Evolutionary conservation across 2,888 invertebrate species (phyloP).

Genomic region (Eulithis prunata): DNA sequence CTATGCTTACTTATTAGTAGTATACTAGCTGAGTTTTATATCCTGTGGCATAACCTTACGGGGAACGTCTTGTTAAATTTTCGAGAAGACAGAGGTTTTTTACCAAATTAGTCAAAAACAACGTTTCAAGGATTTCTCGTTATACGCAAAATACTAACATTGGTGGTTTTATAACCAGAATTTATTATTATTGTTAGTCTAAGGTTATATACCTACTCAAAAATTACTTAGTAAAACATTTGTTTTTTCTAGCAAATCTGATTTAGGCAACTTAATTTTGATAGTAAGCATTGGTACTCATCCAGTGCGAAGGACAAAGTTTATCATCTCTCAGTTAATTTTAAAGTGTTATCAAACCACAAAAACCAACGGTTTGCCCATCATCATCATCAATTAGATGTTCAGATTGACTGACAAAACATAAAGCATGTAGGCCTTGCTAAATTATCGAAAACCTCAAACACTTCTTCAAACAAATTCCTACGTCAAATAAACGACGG

Average conservation of each 20-base stretch:
- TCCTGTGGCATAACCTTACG: conserved; percentile 48
- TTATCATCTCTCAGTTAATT: conserved; percentile 7
- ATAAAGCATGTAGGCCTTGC: conserved; percentile 31
- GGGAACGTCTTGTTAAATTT: conserved; percentile 64
- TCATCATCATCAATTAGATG: conserved; percentile 33
- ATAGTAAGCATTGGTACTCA: neutral
- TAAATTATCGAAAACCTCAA: conserved; percentile 30
- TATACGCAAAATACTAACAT: conserved; percentile 56
- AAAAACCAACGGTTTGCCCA: conserved; percentile 17
- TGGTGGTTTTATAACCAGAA: conserved; percentile 41
- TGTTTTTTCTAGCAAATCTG: too few relatives aligned
- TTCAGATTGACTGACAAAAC: conserved; percentile 31
- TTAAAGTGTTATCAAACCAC: conserved; percentile 5
- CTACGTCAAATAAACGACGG: conserved; percentile 26
- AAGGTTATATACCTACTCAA: neutral
- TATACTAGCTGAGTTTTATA: conserved; percentile 6
- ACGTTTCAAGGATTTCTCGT: conserved; percentile 67
- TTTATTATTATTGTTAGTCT: conserved; percentile 43
- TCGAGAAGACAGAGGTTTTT: conserved; percentile 62
- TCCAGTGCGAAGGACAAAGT: conserved; percentile 7
- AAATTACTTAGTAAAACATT: neutral
- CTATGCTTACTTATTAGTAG: neutral
- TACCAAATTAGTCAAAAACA: conserved; percentile 63
- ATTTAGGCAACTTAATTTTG: too few relatives aligned
- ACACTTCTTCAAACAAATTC: conserved; percentile 33